A percentile compares a stretch with the other conserved stretches of the same genome.
phyloP scores from a whole-genome alignment of 2,113 vertebrate genomes.

The Passer domesticus region DNA sequence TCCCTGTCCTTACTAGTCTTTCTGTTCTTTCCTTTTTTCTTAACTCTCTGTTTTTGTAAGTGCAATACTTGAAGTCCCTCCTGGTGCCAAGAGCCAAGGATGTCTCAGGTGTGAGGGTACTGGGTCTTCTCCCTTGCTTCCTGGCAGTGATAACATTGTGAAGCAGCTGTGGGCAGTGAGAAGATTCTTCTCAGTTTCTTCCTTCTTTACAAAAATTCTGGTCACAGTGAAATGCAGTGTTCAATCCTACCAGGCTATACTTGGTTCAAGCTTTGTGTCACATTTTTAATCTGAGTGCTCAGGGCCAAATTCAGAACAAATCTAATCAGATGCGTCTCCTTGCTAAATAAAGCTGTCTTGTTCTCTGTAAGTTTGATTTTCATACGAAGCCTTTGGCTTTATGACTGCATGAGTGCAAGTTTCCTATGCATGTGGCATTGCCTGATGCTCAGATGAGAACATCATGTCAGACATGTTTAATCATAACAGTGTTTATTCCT shows the following conservation, averaged over 20 bases:
- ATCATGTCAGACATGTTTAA: conserved; percentile 46
- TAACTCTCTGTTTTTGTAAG: background rate
- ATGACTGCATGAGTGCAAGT: background rate
- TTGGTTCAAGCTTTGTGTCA: background rate
- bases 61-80: background rate
- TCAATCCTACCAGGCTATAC: background rate
- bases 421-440: conserved; percentile 31
- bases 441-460: conserved; percentile 19
- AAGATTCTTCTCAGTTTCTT: background rate
- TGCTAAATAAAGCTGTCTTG: background rate
- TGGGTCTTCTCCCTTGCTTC: background rate
- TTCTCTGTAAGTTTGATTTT: background rate
- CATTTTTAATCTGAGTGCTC: background rate
- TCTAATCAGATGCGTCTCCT: background rate
- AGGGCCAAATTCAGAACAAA: background rate
- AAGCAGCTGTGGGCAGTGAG: background rate
- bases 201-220: background rate
- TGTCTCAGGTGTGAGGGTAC: background rate
- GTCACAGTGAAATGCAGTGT: background rate
- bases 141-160: background rate
- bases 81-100: background rate
- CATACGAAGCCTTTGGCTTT: background rate
- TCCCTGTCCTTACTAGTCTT: background rate
- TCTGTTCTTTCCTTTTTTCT: background rate
- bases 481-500: conserved; percentile 56